Percentiles rank a stretch among this genome's conserved stretches.
phyloP scores from a whole-genome alignment of 37 sponge, comb jelly and placozoan genomes.

The Agelas oroides region DNA sequence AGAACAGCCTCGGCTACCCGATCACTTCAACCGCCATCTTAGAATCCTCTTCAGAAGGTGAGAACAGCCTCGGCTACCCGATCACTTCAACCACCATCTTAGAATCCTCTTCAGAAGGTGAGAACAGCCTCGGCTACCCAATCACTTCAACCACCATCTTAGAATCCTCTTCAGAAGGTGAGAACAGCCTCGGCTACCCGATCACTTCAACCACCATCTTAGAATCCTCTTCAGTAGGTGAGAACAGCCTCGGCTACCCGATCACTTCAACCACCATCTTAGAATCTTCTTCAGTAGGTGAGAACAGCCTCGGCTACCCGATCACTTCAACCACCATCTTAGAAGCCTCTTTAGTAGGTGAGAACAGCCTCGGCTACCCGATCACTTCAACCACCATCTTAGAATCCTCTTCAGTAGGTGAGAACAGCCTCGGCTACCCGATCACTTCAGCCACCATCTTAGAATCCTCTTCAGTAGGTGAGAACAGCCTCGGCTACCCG shows the following conservation, averaged over 20 bases:
- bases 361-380: constrained; percentile 76
- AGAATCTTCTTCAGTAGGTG: constrained; percentile 59
- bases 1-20: constrained; percentile 77
- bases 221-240: constrained; percentile 61
- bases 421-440: constrained; percentile 76
- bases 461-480: constrained; percentile 59
- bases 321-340: constrained; percentile 66
- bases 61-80: constrained; percentile 71
- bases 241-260: constrained; percentile 71
- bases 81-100: constrained; percentile 64
- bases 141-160: constrained; percentile 64
- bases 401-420: constrained; percentile 59
- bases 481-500: constrained; percentile 76
- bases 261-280: constrained; percentile 64
- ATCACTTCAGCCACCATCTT: constrained; percentile 65
- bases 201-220: constrained; percentile 64
- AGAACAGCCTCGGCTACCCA: constrained; percentile 71
- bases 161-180: constrained; percentile 62
- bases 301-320: constrained; percentile 76
- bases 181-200: constrained; percentile 71
- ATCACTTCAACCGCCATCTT: constrained; percentile 67
- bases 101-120: constrained; percentile 62
- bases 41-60: constrained; percentile 62
- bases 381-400: constrained; percentile 66
- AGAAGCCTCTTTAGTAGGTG: constrained; percentile 60